Evolutionary conservation across 2,113 vertebrate genomes (phyloP).

Genomic region (Emydocephalus ijimae): DNA sequence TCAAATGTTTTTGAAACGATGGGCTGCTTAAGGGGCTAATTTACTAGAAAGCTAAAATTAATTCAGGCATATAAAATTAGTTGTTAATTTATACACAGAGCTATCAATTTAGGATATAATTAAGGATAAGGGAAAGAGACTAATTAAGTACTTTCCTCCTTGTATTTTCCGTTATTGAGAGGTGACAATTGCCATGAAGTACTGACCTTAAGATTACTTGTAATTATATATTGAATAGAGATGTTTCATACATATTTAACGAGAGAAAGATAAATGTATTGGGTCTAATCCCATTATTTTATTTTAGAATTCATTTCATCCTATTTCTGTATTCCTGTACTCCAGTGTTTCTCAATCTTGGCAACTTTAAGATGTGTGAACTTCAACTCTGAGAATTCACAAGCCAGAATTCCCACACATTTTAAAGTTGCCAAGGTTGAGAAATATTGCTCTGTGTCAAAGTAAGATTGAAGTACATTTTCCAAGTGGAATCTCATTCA

Average conservation of each 20-base stretch:
- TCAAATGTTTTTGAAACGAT: constrained; percentile 20
- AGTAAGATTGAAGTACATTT: not conserved
- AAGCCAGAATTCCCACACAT: not conserved
- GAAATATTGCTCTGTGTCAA: not conserved
- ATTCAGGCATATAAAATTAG: constrained; percentile 23
- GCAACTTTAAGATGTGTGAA: not conserved
- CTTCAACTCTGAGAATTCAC: not conserved
- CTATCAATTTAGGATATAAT: constrained; percentile 30
- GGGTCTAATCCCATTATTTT: not conserved
- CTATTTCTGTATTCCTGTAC: not conserved
- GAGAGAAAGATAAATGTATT: not conserved
- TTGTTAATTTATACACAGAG: constrained; percentile 49
- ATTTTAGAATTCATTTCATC: not conserved
- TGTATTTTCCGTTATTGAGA: not conserved
- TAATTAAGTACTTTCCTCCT: not conserved
- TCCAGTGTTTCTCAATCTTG: not conserved
- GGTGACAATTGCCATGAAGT: not conserved
- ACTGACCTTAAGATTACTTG: not conserved
- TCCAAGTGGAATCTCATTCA: not conserved
- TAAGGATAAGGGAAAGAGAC: constrained; percentile 39
- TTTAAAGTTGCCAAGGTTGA: not conserved
- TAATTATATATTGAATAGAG: not conserved
- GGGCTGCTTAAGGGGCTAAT: constrained; percentile 45
- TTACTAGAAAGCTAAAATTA: constrained; percentile 29
- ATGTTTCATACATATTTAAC: not conserved